phyloP scores from a whole-genome alignment of 2,113 vertebrate species.

The Plecotus auritus region DNA sequence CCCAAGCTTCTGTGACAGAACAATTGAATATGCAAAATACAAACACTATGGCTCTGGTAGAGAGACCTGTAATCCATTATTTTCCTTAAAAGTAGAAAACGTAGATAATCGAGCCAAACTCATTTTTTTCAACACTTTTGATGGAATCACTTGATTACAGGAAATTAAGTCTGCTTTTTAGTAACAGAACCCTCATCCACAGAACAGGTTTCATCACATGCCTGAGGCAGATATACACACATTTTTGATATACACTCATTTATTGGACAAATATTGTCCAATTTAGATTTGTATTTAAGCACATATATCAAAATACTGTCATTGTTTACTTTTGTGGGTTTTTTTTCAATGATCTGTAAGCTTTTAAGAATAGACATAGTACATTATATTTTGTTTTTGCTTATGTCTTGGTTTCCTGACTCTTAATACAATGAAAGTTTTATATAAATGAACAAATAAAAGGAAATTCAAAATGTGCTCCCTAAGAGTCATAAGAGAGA shows the following conservation, averaged over 20 bases:
- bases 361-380: background rate
- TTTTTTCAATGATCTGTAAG: background rate
- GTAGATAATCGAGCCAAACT: background rate
- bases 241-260: background rate
- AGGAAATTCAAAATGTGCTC: constrained; percentile 8
- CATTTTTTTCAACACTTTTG: constrained; percentile 21
- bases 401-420: background rate
- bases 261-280: background rate
- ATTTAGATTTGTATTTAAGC: background rate
- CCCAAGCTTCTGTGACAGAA: background rate
- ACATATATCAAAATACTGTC: background rate
- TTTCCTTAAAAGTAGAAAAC: background rate
- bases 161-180: background rate
- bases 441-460: background rate
- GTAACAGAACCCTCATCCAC: background rate
- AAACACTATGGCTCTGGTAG: accelerated
- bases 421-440: background rate
- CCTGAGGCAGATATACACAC: background rate
- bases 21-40: background rate
- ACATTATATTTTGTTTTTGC: background rate
- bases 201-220: background rate
- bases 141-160: background rate
- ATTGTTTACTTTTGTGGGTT: background rate
- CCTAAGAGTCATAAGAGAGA: background rate
- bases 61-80: background rate